Evolutionary conservation across 2,888 invertebrate species (phyloP).

Genomic region (Cantharis flavilabris): DNA sequence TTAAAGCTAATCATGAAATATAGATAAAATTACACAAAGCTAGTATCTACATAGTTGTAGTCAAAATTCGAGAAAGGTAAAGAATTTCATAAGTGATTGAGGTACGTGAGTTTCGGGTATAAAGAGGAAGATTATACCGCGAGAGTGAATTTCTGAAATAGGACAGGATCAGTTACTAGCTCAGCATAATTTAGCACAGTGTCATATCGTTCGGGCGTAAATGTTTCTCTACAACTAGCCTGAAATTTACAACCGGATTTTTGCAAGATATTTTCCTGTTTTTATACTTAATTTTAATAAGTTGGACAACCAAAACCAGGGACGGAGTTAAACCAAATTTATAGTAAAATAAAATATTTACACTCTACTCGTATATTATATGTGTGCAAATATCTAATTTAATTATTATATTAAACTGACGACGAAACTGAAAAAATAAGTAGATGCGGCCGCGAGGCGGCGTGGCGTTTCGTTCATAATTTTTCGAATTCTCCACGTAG

Average conservation of each 20-base stretch:
- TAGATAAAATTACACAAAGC: constrained; percentile 22
- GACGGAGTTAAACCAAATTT: not conserved
- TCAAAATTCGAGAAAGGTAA: constrained; percentile 18
- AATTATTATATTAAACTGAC: too few species aligned
- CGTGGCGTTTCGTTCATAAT: not conserved
- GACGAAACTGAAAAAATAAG: not conserved
- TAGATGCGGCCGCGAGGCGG: not conserved
- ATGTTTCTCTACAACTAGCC: constrained; percentile 41
- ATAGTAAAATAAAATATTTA: too few species aligned
- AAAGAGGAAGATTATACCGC: constrained; percentile 32
- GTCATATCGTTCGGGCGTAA: constrained; percentile 41
- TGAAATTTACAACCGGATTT: constrained; percentile 42
- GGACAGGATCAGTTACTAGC: constrained; percentile 41
- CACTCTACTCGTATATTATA: too few species aligned
- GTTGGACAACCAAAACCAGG: not conserved
- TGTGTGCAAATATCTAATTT: too few species aligned
- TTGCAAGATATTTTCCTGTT: constrained; percentile 38
- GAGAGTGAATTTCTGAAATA: constrained; percentile 38
- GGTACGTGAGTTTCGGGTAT: constrained; percentile 24
- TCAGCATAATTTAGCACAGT: constrained; percentile 42
- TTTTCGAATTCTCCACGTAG: not conserved
- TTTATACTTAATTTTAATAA: constrained; percentile 27
- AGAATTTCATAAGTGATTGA: constrained; percentile 27
- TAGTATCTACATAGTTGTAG: constrained; percentile 24
- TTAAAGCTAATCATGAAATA: constrained; percentile 25